Percentiles rank a stretch among this genome's conserved stretches.
phyloP scores from a whole-genome alignment of 2,113 vertebrate species.

The Neodon shergylaensis region DNA sequence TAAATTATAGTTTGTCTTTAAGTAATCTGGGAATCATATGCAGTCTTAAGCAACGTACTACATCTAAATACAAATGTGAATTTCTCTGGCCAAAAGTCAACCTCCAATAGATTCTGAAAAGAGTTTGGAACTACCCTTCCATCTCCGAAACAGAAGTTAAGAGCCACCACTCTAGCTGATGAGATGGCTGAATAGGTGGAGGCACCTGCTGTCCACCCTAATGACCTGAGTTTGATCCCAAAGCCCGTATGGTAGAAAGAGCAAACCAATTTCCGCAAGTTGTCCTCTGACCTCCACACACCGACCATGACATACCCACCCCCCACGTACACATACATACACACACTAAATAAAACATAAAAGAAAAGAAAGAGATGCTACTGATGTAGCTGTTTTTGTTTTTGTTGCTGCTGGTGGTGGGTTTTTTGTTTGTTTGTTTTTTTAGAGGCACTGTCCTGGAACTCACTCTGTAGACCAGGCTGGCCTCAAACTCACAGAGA shows the following conservation, averaged over 20 bases:
- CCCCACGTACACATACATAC: neutral
- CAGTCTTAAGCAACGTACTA: conserved; percentile 56
- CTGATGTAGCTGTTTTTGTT: conserved; percentile 32
- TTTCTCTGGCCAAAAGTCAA: conserved; percentile 39
- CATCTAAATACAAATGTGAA: conserved; percentile 38
- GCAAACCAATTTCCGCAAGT: too few species aligned
- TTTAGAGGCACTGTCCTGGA: too few species aligned
- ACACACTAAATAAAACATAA: neutral
- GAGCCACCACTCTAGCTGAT: neutral
- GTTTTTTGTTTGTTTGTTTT: too few species aligned
- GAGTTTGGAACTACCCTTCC: neutral
- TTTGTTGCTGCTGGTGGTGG: too few species aligned
- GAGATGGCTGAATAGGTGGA: neutral
- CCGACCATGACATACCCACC: neutral
- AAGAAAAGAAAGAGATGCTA: neutral
- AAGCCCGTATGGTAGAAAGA: neutral
- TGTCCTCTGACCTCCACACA: neutral
- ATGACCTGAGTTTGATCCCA: neutral
- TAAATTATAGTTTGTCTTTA: conserved; percentile 8
- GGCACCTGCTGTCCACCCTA: neutral
- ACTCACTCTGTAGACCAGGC: too few species aligned
- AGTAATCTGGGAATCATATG: neutral
- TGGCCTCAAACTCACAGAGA: too few species aligned
- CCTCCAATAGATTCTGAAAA: conserved; percentile 20
- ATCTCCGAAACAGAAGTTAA: neutral